phyloP scores from a whole-genome alignment of 1,140 invertebrate genomes.

The Zaprionus taronus region DNA sequence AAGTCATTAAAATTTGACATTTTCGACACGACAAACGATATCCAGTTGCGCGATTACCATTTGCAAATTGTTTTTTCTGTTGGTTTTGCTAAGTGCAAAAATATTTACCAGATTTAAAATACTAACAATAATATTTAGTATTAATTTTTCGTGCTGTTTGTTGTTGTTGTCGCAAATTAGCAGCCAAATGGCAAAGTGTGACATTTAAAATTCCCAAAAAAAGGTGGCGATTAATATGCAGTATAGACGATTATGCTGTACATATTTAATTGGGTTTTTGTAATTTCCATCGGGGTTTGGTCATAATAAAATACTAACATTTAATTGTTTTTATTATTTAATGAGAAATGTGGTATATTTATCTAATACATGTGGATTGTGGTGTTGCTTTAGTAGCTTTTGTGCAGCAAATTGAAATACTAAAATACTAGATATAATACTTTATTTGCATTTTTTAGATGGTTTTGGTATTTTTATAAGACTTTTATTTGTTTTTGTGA shows the following conservation, averaged over 20 bases:
- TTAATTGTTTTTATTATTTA: neutral
- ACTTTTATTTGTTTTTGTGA: neutral
- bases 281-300: neutral
- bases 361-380: neutral
- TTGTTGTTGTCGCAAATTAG: neutral
- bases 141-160: neutral
- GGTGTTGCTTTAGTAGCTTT: neutral
- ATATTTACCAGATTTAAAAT: slow-evolving; percentile 7
- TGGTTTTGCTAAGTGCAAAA: slow-evolving; percentile 8
- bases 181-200: neutral
- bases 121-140: slow-evolving; percentile 11
- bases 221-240: neutral
- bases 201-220: neutral
- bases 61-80: slow-evolving; percentile 5
- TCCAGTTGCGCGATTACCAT: neutral
- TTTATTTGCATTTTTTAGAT: neutral
- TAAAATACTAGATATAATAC: neutral
- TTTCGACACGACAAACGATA: neutral
- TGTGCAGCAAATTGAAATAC: no score
- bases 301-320: neutral
- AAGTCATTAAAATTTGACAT: neutral
- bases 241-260: neutral
- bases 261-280: neutral
- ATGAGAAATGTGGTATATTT: neutral
- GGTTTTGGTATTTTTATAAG: neutral